Conservation (phyloP, 2,797 vertebrate genomes). For the Eurystomus glaucurus region DNA sequence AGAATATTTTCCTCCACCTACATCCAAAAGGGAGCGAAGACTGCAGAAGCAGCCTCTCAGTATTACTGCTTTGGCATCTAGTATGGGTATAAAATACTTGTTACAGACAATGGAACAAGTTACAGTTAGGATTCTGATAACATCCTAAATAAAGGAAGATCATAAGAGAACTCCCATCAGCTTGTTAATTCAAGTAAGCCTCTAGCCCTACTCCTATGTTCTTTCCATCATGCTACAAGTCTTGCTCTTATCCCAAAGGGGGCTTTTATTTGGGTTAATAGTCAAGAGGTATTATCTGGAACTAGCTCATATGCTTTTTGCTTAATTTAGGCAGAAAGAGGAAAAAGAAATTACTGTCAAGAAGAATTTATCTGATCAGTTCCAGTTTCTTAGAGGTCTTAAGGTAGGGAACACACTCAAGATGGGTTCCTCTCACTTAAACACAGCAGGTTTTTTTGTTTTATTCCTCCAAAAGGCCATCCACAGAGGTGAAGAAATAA, state of each 20-base stretch:
- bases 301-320: background rate
- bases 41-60: background rate
- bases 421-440: background rate
- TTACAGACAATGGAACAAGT: background rate
- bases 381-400: background rate
- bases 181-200: background rate
- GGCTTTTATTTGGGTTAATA: no score
- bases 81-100: rapidly evolving
- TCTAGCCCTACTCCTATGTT: background rate
- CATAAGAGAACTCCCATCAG: background rate
- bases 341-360: background rate
- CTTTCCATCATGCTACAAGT: background rate
- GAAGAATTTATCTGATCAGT: background rate
- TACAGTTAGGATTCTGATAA: background rate
- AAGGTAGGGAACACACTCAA: background rate
- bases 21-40: background rate
- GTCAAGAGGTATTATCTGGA: background rate
- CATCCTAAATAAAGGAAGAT: background rate
- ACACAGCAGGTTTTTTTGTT: background rate
- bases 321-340: background rate
- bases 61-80: background rate
- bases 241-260: background rate
- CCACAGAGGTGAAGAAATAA: background rate
- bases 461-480: background rate
- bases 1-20: background rate